phyloP scores from a whole-genome alignment of 1,140 invertebrate genomes.

The Drosophila rufa region DNA sequence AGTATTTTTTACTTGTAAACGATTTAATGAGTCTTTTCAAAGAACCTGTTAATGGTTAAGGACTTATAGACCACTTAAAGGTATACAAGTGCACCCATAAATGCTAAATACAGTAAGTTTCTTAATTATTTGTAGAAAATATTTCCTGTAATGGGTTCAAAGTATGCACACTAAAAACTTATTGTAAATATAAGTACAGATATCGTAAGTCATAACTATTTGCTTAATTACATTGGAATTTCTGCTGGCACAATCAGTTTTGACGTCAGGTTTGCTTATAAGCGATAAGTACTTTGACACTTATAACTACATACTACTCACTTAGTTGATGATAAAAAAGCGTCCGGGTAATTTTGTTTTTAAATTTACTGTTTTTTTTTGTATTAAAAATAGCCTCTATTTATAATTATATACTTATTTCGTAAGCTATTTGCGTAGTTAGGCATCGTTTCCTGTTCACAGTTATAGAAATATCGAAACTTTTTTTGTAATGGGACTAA shows the following conservation, averaged over 20 bases:
- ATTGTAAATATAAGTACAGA: slow-evolving; percentile 5
- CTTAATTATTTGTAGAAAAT: not conserved
- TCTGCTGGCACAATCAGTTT: slow-evolving; percentile 21
- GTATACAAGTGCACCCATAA: not conserved
- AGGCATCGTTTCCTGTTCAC: not conserved
- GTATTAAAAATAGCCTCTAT: too few relatives aligned
- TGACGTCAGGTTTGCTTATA: slow-evolving; percentile 19
- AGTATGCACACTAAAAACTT: not conserved
- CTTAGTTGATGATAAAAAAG: not conserved
- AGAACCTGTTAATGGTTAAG: not conserved
- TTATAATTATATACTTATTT: not conserved
- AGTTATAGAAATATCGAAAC: too few relatives aligned
- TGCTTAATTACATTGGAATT: slow-evolving; percentile 23
- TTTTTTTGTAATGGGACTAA: slow-evolving; percentile 1
- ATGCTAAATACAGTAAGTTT: not conserved
- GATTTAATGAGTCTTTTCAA: too few relatives aligned
- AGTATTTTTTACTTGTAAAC: too few relatives aligned
- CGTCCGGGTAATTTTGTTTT: not conserved
- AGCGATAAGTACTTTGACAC: slow-evolving; percentile 12
- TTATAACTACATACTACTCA: slow-evolving; percentile 1
- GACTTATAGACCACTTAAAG: not conserved
- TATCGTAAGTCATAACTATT: slow-evolving; percentile 12
- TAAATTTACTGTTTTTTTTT: not conserved
- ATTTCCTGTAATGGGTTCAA: too few relatives aligned
- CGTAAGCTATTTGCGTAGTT: not conserved